Base-by-base conservation (phyloP, 2,113 vertebrate genomes). In the Pungitius pungitius region DNA sequence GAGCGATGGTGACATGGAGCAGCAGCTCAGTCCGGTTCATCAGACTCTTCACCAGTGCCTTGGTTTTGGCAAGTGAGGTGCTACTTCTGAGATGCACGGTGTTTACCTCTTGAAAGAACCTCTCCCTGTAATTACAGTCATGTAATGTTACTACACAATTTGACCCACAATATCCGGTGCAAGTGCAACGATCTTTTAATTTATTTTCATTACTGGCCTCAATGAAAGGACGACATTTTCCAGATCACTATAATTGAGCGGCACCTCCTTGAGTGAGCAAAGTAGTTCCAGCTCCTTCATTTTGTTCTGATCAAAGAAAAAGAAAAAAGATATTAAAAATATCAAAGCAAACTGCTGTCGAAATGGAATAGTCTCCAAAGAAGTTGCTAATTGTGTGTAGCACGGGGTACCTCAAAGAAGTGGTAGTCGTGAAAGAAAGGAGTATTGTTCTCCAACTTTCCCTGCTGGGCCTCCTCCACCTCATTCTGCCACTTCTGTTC, bases 401-500 rank as follows among this genome's bases (percentile, higher is more conserved):
- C 13, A 26, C 11, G 74, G 26, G 18, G 84, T 76, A 98, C 98
- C 96, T 99, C 98, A 13, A 95, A 98, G 84, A 98, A 99, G 79
- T 99, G 97, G 87, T 99, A 99, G 87, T 99, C 98, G 1, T 97
- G 96, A 74, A 99, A 99, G 90, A 99, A 99, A 1, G 97, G 96
- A 59, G 94, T 83, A 20, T 96, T 97, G 92, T 97, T 97, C 89
- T 99, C 98, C 87, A 99, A 92, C 77, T 97, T 99, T 40, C 96
- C 96, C 6, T 98, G 96, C 65, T 93, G 92, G 47, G 96, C 96
- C 43, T 99, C 98, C 33, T 98, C 96, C 27, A 96, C 95, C 88
- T 99, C 98, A 51, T 92, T 98, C 86, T 99, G 98, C 97, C 98
- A 99, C 81, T 98, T 98, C 91, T 99, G 98, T 71, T 99, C 98